Percentiles rank a stretch among this genome's conserved stretches.
Evolutionary conservation across 1,140 invertebrate genomes (phyloP).

Genomic region (Brachionus plicatilis): DNA sequence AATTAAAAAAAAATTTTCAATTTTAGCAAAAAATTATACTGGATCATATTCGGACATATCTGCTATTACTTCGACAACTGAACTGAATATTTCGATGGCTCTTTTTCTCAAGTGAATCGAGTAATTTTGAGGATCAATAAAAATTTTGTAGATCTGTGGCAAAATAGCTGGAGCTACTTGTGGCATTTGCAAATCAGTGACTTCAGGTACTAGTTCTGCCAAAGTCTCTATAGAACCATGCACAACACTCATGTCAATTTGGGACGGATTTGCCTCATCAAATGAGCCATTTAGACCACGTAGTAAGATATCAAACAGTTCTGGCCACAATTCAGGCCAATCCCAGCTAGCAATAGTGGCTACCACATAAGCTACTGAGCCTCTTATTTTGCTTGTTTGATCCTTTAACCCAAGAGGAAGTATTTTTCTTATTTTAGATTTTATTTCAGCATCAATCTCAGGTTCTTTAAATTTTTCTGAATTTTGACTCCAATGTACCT

Average conservation of each 20-base stretch:
- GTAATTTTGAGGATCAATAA: slow-evolving; percentile 62
- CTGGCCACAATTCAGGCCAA: slow-evolving; percentile 72
- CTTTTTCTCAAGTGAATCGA: slow-evolving; percentile 62
- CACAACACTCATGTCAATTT: slow-evolving; percentile 57
- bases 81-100: slow-evolving; percentile 66
- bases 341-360: slow-evolving; percentile 71
- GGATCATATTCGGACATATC: slow-evolving; percentile 62
- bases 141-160: slow-evolving; percentile 70
- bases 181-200: slow-evolving; percentile 66
- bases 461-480: slow-evolving; percentile 64
- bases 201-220: slow-evolving; percentile 66
- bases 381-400: slow-evolving; percentile 66
- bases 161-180: slow-evolving; percentile 69
- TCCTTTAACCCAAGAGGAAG: slow-evolving; percentile 66
- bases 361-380: slow-evolving; percentile 69
- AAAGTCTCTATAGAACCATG: slow-evolving; percentile 73
- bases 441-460: slow-evolving; percentile 60
- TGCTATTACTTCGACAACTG: slow-evolving; percentile 61
- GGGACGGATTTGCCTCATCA: slow-evolving; percentile 48
- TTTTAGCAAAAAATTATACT: slow-evolving; percentile 42
- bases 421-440: slow-evolving; percentile 65
- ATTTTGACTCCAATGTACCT: slow-evolving; percentile 65
- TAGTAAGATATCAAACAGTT: slow-evolving; percentile 68
- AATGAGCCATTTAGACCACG: slow-evolving; percentile 56
- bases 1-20: neutral